phyloP scores from a whole-genome alignment of 2,888 invertebrate genomes.

The Cancer borealis region DNA sequence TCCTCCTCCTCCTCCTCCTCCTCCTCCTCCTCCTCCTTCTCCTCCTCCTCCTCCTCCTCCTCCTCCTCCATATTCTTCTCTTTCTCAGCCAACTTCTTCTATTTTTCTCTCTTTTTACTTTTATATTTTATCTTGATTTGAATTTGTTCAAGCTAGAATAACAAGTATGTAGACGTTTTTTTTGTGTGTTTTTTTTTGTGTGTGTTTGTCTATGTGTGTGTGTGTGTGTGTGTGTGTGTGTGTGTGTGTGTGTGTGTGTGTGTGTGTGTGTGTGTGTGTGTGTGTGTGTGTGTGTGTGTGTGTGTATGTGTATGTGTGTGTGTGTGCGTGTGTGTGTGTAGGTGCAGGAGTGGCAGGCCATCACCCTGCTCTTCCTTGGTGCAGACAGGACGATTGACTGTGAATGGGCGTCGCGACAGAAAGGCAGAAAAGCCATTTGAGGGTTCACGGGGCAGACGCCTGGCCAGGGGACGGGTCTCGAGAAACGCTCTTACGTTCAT shows the following conservation, averaged over 20 bases:
- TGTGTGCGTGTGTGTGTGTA: neutral
- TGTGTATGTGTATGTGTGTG: slow-evolving; percentile 7
- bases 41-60: slow-evolving; percentile 31
- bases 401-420: slow-evolving; percentile 17
- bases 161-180: neutral
- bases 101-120: neutral
- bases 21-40: slow-evolving; percentile 32
- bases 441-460: neutral
- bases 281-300: neutral
- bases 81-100: neutral
- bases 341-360: neutral
- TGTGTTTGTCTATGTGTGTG: neutral
- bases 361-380: slow-evolving; percentile 2
- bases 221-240: neutral
- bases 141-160: neutral
- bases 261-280: neutral
- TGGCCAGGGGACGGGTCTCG: neutral
- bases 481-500: neutral
- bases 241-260: neutral
- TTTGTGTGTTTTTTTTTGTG: neutral
- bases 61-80: neutral
- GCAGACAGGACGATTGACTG: slow-evolving; percentile 10
- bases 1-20: neutral
- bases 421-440: neutral
- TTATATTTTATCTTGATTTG: neutral